Base-by-base conservation (phyloP, 2,113 vertebrate species). In the Mustelus asterias region DNA sequence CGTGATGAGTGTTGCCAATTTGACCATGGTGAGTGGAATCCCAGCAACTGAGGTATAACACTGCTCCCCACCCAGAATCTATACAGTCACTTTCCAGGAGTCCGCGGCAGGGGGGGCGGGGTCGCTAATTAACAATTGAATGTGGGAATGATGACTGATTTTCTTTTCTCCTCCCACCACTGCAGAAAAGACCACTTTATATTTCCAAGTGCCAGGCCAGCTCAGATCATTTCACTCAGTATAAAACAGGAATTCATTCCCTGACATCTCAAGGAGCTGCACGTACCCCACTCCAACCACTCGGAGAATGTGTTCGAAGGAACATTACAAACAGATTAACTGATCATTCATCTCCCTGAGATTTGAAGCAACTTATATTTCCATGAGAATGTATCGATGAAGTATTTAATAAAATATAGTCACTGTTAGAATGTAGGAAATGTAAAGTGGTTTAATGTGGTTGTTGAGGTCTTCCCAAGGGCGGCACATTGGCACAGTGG, bases 291-390 rank as follows among this genome's bases (percentile, higher is more conserved):
- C 60, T 13, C 60, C 60, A 7, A 63, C 60, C 60, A 63, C 60
- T 63, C 60, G 11, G 60, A 63, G 60, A 63, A 54, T 5, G 4
- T 63, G 60, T 63, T 63, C 10, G 60, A 13, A 63, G 58, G 13
- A 63, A 63, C 86, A 89, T 89, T 58, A 60, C 58, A 29, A 89
- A 89, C 86, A 89, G 86, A 54, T 89, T 58, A 89, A 89, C 48
- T 89, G 86, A 22, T 26, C 86, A 58, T 89, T 89, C 86, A 89
- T 89, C 86, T 58, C 86, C 33, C 13, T 58, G 86, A 26, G 37
- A 33, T 93, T 93, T 93, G n/a, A 65, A 94, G 37, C 22, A 93
- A 94, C 60, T 69, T 94, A 16, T 63, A 93, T 67, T 63, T 69
- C 16, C 41, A n/a, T 93, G 6, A 37, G n/a, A 41, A 67, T n/a